Evolutionary conservation across 2,888 invertebrate genomes (phyloP), one percentile per base, ranked within the genome.

Genomic region (Aromia moschata): DNA sequence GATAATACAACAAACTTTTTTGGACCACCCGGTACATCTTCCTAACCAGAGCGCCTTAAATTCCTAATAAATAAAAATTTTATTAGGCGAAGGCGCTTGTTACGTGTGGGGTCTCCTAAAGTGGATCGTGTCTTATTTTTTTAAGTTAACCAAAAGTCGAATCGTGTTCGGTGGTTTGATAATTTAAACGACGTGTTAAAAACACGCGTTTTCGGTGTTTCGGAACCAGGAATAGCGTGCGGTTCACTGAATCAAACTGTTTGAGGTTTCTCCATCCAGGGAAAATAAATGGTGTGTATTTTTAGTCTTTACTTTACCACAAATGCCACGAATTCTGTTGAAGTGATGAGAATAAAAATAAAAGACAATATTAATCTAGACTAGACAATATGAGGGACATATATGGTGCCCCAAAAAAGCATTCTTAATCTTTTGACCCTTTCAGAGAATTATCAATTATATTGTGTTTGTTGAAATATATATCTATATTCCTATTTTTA

Each of bases 41-140:
- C 46, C 49, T 60, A 62, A 62, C 62, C 62, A 65, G 65, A 65
- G 47, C 60, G 58, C 56, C 46, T 64, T 59, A 56, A 54, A 53
- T 58, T 62, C 54, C 49, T 49, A 51, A 47, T 56, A 58, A 62
- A 46, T 62, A 56, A 56, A 54, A 58, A 30, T 56, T 56, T 56
- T 57, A 52, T 52, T 55, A 56, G 57, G 60, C 55, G 52, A 58
- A 60, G 57, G 43, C 54, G 63, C 56, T 63, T 52, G 52, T 57
- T 45, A 36, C 56, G 63, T 56, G 63, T 60, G 63, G 46, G 63
- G 63, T 57, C 63, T 36, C 51, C 59, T 5, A 10, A 11, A 33
- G n/a, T 10, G 33, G 3, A 33, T 10, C 10, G 33, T 11, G 33
- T 10, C 10, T 33, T 2, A 11, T 33, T 33, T 33, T 33, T 33